Conservation (phyloP, 2,888 invertebrate genomes). For the Drosophila aldrichi region DNA sequence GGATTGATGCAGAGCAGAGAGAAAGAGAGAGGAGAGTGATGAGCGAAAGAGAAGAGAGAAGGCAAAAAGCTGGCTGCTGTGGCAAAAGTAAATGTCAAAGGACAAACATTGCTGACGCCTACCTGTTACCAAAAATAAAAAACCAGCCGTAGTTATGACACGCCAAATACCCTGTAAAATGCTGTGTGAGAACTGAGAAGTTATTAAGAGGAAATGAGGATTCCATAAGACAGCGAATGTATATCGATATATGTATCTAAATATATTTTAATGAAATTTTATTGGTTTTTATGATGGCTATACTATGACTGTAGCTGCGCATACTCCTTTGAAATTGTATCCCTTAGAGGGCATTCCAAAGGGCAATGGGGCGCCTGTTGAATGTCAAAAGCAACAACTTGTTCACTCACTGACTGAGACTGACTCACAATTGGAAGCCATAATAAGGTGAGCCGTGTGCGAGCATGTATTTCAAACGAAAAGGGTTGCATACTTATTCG, state of each 20-base stretch:
- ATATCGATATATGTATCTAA: not conserved
- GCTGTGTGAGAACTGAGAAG: no score
- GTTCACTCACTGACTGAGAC: slow-evolving; percentile 17
- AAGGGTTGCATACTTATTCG: slow-evolving; percentile 37
- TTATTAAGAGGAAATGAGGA: accelerated
- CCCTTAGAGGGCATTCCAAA: slow-evolving; percentile 6
- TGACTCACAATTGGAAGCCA: slow-evolving; percentile 52
- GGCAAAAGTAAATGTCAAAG: slow-evolving; percentile 65
- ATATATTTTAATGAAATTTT: not conserved
- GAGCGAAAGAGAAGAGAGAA: not conserved
- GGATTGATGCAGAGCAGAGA: not conserved
- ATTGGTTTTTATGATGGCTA: not conserved
- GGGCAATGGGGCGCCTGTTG: slow-evolving; percentile 64
- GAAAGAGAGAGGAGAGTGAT: not conserved
- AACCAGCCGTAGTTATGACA: not conserved
- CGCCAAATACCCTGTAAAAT: slow-evolving; percentile 16
- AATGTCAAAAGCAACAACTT: slow-evolving; percentile 53
- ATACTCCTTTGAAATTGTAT: not conserved
- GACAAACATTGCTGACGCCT: slow-evolving; percentile 53
- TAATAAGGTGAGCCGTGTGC: slow-evolving; percentile 33
- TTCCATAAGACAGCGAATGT: not conserved
- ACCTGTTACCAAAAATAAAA: slow-evolving; percentile 38
- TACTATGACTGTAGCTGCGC: not conserved
- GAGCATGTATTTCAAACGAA: not conserved
- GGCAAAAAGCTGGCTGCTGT: slow-evolving; percentile 5